These are phyloP conservation scores for Orussus abietinus DNA, from an alignment of 1,140 invertebrate species.

Conservation along the genomic window DNA sequence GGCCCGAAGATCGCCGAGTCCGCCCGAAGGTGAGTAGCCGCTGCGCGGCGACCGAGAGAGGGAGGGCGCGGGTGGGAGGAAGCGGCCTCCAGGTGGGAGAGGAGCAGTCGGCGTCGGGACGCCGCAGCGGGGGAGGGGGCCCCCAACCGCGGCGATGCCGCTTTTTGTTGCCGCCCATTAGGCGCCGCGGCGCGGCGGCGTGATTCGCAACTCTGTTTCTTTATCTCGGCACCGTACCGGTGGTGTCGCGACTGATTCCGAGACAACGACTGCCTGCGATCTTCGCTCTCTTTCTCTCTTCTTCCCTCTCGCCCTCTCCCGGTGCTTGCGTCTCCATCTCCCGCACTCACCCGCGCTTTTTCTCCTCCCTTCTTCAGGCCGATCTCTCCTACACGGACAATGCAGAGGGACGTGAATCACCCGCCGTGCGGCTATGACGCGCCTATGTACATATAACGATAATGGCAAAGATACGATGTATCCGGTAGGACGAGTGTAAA, in stretches of 20 bases:
- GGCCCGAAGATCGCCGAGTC: constrained; percentile 36
- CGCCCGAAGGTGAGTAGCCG: constrained; percentile 16
- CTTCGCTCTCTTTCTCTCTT: constrained; percentile 3
- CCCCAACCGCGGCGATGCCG: constrained; percentile 26
- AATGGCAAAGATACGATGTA: background rate
- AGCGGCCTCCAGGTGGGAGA: constrained; percentile 12
- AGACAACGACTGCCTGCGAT: constrained; percentile 14
- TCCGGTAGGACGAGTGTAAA: constrained; percentile 1
- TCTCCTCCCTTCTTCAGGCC: background rate
- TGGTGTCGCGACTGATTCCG: constrained; percentile 21
- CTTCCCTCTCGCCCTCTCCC: background rate
- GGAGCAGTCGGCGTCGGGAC: constrained; percentile 12
- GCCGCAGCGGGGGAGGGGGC: constrained; percentile 11
- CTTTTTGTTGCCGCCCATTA: constrained; percentile 52
- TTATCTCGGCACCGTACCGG: constrained; percentile 36
- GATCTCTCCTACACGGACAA: constrained; percentile 14
- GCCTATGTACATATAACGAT: constrained; percentile 19
- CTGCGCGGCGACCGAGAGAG: constrained; percentile 10
- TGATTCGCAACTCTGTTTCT: constrained; percentile 52
- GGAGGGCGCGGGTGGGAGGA: constrained; percentile 9
- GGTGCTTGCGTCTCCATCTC: too few relatives aligned
- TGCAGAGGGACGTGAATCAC: constrained; percentile 33
- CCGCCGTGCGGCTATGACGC: constrained; percentile 26
- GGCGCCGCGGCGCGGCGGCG: constrained; percentile 48
- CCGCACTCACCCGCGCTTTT: constrained; percentile 3